Conservation (phyloP, 1,140 invertebrate genomes). For the Condylostylus longicornis region DNA sequence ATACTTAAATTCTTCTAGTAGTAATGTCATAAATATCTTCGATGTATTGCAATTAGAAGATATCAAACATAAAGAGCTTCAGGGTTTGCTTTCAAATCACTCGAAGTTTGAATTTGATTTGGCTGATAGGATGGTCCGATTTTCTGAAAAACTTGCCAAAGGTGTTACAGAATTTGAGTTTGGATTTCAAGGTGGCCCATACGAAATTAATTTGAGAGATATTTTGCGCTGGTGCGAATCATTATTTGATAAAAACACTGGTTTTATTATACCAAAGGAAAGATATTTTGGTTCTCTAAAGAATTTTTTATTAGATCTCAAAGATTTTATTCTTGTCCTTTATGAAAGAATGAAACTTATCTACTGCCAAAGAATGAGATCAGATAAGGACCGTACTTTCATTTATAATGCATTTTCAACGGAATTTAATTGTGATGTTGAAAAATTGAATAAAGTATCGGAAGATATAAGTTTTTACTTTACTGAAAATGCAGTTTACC, state of each 20-base stretch:
- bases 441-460: slow-evolving; percentile 17
- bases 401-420: slow-evolving; percentile 21
- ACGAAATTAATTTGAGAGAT: slow-evolving; percentile 96
- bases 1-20: slow-evolving; percentile 2
- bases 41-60: slow-evolving; percentile 8
- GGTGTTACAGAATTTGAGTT: slow-evolving; percentile 46
- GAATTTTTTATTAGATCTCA: slow-evolving; percentile 11
- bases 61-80: not conserved
- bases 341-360: slow-evolving; percentile 31
- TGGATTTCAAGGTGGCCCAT: slow-evolving; percentile 68
- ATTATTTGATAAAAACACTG: slow-evolving; percentile 18
- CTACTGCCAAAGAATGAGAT: slow-evolving; percentile 30
- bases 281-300: not conserved
- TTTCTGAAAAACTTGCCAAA: slow-evolving; percentile 58
- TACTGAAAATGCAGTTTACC: slow-evolving; percentile 23
- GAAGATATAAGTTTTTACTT: slow-evolving; percentile 28
- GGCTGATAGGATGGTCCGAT: slow-evolving; percentile 59
- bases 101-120: slow-evolving; percentile 31
- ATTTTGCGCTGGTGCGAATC: slow-evolving; percentile 81
- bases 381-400: slow-evolving; percentile 23
- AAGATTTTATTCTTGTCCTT: slow-evolving; percentile 19
- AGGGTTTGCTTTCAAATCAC: no score
- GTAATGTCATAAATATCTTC: slow-evolving; percentile 13
- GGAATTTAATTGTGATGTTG: slow-evolving; percentile 23
- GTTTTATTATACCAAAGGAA: slow-evolving; percentile 12